phyloP scores from a whole-genome alignment of 2,888 invertebrate genomes.

The Drosophila kambysellisi region DNA sequence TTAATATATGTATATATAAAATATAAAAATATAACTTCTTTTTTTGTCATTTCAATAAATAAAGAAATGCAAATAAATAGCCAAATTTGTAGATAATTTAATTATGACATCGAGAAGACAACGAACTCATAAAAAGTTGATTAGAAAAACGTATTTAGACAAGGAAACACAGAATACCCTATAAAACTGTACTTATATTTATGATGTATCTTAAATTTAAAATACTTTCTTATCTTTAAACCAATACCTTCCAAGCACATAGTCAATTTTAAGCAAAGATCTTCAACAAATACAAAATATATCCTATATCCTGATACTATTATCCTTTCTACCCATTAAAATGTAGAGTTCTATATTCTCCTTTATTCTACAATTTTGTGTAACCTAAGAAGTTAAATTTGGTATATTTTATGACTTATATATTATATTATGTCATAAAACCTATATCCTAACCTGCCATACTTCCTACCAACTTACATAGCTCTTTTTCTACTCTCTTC shows the following conservation, averaged over 20 bases:
- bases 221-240: not conserved
- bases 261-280: not conserved
- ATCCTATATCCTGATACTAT: not conserved
- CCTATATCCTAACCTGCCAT: not conserved
- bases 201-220: not conserved
- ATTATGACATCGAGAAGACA: conserved; percentile 34
- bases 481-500: not conserved
- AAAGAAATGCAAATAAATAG: conserved; percentile 5
- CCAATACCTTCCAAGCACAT: not conserved
- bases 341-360: fast-evolving
- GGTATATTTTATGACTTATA: not conserved
- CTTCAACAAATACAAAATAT: not conserved
- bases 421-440: not conserved
- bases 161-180: conserved; percentile 12
- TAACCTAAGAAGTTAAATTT: too few relatives aligned
- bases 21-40: not conserved
- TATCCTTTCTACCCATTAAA: not conserved
- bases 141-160: not conserved
- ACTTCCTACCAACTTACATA: not conserved
- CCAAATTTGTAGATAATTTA: conserved; percentile 26
- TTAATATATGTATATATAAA: not conserved
- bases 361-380: too few relatives aligned
- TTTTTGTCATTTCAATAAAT: not conserved
- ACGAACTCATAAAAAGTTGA: conserved; percentile 5
- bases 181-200: too few relatives aligned